Conservation (phyloP, 1,140 invertebrate genomes). For the Hylyphantes graminicola region DNA sequence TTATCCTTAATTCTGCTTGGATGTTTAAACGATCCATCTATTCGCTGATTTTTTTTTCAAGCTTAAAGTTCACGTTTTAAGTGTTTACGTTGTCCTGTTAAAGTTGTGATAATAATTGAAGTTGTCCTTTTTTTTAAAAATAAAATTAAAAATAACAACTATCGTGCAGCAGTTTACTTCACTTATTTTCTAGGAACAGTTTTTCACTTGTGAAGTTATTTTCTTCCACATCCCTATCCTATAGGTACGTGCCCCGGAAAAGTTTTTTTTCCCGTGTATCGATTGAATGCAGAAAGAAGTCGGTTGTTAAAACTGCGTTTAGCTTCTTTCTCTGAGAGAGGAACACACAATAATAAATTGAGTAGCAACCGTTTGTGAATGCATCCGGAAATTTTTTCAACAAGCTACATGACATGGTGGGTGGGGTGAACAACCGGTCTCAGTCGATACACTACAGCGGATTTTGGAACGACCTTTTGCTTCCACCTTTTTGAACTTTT, state of each 20-base stretch:
- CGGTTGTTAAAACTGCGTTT: background rate
- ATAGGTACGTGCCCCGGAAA: conserved; percentile 13
- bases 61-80: too few species aligned
- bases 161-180: too few species aligned
- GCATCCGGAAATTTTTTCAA: conserved; percentile 26
- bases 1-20: too few species aligned
- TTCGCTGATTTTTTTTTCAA: too few species aligned
- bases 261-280: conserved; percentile 7
- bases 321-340: background rate
- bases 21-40: too few species aligned
- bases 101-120: too few species aligned
- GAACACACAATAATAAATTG: conserved; percentile 14
- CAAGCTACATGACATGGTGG: conserved; percentile 3
- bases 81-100: too few species aligned
- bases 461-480: background rate
- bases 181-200: too few species aligned
- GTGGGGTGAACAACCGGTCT: conserved; percentile 39
- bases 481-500: background rate
- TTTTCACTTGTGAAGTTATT: conserved; percentile 15
- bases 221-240: background rate
- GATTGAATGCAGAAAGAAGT: conserved; percentile 1
- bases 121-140: too few species aligned
- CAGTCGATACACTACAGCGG: conserved; percentile 36
- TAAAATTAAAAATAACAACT: too few species aligned
- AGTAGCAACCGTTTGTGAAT: conserved; percentile 34